Evolutionary conservation across 2,888 invertebrate genomes (phyloP).

Genomic region (Drosophila aldrichi): DNA sequence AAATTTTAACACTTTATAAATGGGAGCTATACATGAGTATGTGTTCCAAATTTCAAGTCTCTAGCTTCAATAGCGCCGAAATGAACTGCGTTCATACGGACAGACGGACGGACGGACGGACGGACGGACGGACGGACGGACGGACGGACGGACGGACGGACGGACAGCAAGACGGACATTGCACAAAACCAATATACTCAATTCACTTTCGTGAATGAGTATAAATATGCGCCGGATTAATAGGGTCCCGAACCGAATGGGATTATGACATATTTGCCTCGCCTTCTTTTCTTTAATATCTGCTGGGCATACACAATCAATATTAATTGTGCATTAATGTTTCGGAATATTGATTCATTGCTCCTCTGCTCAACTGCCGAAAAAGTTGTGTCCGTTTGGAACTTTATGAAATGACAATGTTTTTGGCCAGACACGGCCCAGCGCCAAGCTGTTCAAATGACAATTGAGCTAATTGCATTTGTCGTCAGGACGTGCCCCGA

Average conservation of each 20-base stretch:
- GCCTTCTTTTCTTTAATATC: slow-evolving; percentile 3
- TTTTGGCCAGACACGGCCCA: slow-evolving; percentile 27
- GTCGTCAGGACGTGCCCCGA: slow-evolving; percentile 56
- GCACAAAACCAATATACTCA: too few species aligned
- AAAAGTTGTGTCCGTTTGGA: slow-evolving; percentile 47
- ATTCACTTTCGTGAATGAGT: too few species aligned
- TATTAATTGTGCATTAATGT: slow-evolving; percentile 61
- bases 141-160: too few species aligned
- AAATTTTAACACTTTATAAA: too few species aligned
- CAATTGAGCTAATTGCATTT: slow-evolving; percentile 79
- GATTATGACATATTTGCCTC: slow-evolving; percentile 8
- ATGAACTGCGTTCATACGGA: too few species aligned
- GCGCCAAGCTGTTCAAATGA: slow-evolving; percentile 61
- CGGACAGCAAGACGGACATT: too few species aligned
- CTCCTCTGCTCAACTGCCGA: slow-evolving; percentile 25
- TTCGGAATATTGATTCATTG: slow-evolving; percentile 26
- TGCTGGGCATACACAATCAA: slow-evolving; percentile 51
- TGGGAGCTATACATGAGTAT: too few species aligned
- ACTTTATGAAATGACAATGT: slow-evolving; percentile 71
- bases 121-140: too few species aligned
- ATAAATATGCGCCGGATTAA: slow-evolving; percentile 54
- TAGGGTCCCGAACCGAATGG: slow-evolving; percentile 44
- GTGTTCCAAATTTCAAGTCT: too few species aligned
- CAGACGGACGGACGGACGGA: too few species aligned
- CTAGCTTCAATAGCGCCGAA: too few species aligned